Evolutionary conservation across 2,888 invertebrate genomes (phyloP), one percentile per base, ranked within the genome.

Genomic region (Latrodectus elegans): DNA sequence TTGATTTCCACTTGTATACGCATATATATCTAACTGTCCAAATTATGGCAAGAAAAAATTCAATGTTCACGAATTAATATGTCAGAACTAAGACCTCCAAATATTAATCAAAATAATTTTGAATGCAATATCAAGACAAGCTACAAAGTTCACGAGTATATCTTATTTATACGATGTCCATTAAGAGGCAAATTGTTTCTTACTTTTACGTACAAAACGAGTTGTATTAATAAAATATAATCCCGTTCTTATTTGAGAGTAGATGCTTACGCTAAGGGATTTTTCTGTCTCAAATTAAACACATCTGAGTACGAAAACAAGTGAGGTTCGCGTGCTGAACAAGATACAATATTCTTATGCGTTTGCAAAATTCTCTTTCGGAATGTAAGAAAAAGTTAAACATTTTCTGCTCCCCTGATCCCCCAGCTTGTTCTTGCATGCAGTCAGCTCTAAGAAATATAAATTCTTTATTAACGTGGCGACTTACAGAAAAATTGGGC

Each of bases 401-500:
- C n/a, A 17, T n/a, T 22, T 67, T 22, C 26, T 67, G 14, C 22
- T 22, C 67, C 12, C 17, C 67, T 26, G 22, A 17, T 22, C 67
- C 67, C 12, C 15, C 10, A 15, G 12, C 12, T 60, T 15, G 12
- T 77, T 51, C n/a, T 3, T 17, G 51, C 17, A 52, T 15, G 22
- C 12, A 15, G 3, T 49, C 15, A 8, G 49, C 8, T 71, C 38
- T 12, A 12, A 22, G 51, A 71, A 26, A 15, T 71, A 26, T 71
- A 71, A 71, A 51, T 71, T 51, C 71, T 71, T 52, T 74, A 74
- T 74, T 74, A 53, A 74, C 55, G 11, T 26, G 60, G 11, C 55
- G 60, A 64, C 60, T 60, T 38, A 26, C 55, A 8, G 51, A 74
- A 74, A 74, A 74, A 74, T 55, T 74, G 73, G 55, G n/a, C n/a